Conservation (phyloP, 2,888 invertebrate species). For the Leucozona laternaria region DNA sequence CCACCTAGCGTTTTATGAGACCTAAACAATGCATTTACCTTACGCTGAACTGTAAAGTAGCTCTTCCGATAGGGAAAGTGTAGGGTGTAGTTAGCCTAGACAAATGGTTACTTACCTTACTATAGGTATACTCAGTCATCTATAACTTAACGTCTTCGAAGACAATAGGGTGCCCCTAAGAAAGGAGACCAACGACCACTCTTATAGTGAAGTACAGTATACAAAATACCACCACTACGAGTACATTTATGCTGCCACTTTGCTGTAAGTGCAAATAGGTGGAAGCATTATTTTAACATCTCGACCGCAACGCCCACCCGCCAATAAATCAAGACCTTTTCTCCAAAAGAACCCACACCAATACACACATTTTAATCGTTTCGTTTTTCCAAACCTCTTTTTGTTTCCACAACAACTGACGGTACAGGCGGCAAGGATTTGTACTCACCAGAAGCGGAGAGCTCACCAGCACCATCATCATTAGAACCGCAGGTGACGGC, state of each 20-base stretch:
- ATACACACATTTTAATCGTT: slow-evolving; percentile 62
- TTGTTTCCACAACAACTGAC: slow-evolving; percentile 77
- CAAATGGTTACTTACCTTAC: slow-evolving; percentile 66
- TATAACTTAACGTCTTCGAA: slow-evolving; percentile 69
- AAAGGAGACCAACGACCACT: slow-evolving; percentile 28
- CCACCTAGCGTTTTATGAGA: slow-evolving; percentile 19
- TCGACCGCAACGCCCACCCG: slow-evolving; percentile 1
- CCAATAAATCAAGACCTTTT: slow-evolving; percentile 68
- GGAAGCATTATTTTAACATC: slow-evolving; percentile 42
- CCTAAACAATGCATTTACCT: slow-evolving; percentile 56
- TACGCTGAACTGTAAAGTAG: slow-evolving; percentile 61
- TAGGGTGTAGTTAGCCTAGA: slow-evolving; percentile 51
- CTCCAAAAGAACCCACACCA: not conserved
- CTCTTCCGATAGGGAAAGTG: slow-evolving; percentile 57
- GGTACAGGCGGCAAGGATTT: slow-evolving; percentile 88
- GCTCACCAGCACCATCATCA: slow-evolving; percentile 85
- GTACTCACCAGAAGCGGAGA: slow-evolving; percentile 88
- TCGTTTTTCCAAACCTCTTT: slow-evolving; percentile 49
- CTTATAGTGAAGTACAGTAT: slow-evolving; percentile 8
- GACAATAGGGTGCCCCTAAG: slow-evolving; percentile 49
- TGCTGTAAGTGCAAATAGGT: slow-evolving; percentile 49
- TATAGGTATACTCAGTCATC: slow-evolving; percentile 54
- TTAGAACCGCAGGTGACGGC: slow-evolving; percentile 80
- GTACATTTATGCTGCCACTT: slow-evolving; percentile 14
- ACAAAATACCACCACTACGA: not conserved